These are phyloP conservation scores for Chrysina gloriosa DNA, from an alignment of 2,888 invertebrate species.

Conservation along the genomic window DNA sequence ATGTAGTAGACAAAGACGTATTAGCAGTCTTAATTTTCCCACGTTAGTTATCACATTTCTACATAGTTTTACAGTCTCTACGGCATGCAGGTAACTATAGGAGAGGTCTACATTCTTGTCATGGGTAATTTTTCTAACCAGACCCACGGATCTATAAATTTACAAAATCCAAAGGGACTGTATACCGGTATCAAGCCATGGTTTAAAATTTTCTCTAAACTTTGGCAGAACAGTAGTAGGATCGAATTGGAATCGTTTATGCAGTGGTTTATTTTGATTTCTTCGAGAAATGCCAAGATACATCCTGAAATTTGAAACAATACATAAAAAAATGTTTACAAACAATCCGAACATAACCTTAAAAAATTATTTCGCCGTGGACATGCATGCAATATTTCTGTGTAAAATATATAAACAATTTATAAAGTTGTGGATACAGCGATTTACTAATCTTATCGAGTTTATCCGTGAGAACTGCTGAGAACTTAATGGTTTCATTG, in stretches of 20 bases:
- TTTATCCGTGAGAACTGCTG: background rate
- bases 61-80: conserved; percentile 64
- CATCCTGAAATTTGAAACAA: conserved; percentile 58
- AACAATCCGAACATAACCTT: conserved; percentile 41
- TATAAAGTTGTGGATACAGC: background rate
- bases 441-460: background rate
- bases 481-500: background rate
- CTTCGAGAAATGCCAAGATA: conserved; percentile 63
- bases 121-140: conserved; percentile 69
- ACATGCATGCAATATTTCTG: no score
- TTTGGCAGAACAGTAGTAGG: conserved; percentile 67
- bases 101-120: conserved; percentile 49
- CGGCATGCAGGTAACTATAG: conserved; percentile 63
- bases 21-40: conserved; percentile 67
- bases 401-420: background rate
- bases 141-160: conserved; percentile 66
- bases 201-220: conserved; percentile 68
- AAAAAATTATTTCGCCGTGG: no score
- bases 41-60: conserved; percentile 62
- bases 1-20: conserved; percentile 66
- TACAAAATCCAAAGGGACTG: conserved; percentile 63
- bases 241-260: conserved; percentile 65
- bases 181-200: conserved; percentile 66
- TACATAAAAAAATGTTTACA: conserved; percentile 25
- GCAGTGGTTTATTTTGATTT: conserved; percentile 52